Percentiles rank a stretch among this genome's conserved stretches.
Evolutionary conservation across 1,140 invertebrate genomes (phyloP).

Genomic region (Drosophila biarmipes): DNA sequence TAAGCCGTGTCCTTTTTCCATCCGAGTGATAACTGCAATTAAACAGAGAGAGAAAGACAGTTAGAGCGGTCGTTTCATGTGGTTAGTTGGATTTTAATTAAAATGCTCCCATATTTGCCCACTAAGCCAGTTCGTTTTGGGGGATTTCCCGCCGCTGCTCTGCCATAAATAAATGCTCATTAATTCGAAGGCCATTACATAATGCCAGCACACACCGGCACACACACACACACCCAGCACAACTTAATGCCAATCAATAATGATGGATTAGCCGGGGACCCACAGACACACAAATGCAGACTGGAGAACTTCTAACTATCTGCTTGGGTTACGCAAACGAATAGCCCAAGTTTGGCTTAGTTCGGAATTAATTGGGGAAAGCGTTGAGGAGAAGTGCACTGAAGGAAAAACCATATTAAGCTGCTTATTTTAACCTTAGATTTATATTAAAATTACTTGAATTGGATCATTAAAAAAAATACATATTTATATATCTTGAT

Average conservation of each 20-base stretch:
- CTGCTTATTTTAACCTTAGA: too few relatives aligned
- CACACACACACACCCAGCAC: constrained; percentile 22
- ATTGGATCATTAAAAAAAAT: too few relatives aligned
- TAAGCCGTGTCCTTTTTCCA: constrained; percentile 23
- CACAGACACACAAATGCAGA: constrained; percentile 20
- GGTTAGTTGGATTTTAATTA: constrained; percentile 58
- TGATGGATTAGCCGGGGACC: constrained; percentile 71
- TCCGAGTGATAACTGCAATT: constrained; percentile 55
- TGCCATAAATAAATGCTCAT: constrained; percentile 68
- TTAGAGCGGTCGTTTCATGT: constrained; percentile 28
- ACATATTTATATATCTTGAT: too few relatives aligned
- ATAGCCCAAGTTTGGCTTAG: constrained; percentile 57
- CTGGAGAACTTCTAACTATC: constrained; percentile 16
- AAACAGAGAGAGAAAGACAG: constrained; percentile 26
- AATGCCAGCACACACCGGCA: constrained; percentile 35
- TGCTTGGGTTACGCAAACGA: constrained; percentile 55
- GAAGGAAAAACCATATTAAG: background rate
- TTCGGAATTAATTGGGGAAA: constrained; percentile 64
- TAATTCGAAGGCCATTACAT: constrained; percentile 63
- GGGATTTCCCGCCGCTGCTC: constrained; percentile 16
- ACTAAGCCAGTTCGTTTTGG: constrained; percentile 36
- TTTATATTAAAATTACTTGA: too few relatives aligned
- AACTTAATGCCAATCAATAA: constrained; percentile 79
- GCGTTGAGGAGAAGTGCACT: constrained; percentile 3
- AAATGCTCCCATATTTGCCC: constrained; percentile 47